Conservation (phyloP, 2,888 invertebrate genomes). For the Lissonota sp. region DNA sequence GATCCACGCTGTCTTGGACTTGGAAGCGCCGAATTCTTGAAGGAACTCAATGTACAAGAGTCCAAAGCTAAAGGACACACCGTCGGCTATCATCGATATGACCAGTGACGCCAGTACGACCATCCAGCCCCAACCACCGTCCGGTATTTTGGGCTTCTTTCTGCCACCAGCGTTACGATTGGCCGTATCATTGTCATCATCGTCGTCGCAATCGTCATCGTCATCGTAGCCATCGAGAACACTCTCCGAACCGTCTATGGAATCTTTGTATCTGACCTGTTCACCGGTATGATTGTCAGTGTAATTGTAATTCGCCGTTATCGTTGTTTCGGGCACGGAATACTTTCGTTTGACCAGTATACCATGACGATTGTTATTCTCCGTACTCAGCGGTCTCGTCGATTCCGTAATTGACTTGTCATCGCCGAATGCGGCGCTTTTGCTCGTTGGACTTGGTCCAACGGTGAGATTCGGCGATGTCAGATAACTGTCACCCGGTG, state of each 20-base stretch:
- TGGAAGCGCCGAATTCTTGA: constrained; percentile 91
- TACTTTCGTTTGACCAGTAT: constrained; percentile 68
- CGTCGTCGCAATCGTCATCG: constrained; percentile 70
- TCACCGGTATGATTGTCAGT: constrained; percentile 85
- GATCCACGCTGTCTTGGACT: constrained; percentile 95
- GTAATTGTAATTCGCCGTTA: constrained; percentile 71
- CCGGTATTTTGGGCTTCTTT: constrained; percentile 88
- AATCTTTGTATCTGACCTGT: constrained; percentile 83
- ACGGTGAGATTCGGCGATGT: constrained; percentile 72
- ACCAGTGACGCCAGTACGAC: constrained; percentile 94
- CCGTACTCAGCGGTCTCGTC: constrained; percentile 24
- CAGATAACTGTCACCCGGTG: constrained; percentile 68
- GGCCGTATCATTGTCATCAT: constrained; percentile 57
- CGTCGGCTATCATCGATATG: constrained; percentile 96
- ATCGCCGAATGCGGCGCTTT: constrained; percentile 20
- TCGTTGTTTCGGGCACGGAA: constrained; percentile 67
- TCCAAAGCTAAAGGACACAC: constrained; percentile 97
- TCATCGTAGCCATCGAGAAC: constrained; percentile 83
- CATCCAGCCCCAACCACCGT: constrained; percentile 96
- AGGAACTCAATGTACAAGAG: constrained; percentile 93
- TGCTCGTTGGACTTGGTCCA: constrained; percentile 67
- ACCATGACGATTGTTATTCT: constrained; percentile 63
- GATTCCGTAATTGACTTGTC: constrained; percentile 24
- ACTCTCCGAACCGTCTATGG: constrained; percentile 85
- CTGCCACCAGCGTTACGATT: constrained; percentile 71